Base-by-base conservation (phyloP, 2,113 vertebrate species). In the Aleadryas rufinucha region DNA sequence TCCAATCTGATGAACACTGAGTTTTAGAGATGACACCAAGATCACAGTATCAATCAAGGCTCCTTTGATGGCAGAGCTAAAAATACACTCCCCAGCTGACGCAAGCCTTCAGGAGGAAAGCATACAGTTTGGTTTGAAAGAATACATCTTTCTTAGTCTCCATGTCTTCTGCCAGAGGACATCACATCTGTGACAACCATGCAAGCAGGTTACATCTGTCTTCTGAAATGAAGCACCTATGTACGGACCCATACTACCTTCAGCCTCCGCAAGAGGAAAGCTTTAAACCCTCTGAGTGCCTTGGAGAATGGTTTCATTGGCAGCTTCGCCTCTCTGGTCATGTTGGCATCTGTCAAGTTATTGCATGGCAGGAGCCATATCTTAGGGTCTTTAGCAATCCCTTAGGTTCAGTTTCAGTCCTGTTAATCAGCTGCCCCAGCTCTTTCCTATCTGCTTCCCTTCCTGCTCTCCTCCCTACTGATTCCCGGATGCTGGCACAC, bases 31-130 rank as follows among this genome's bases (percentile, higher is more conserved):
- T 9, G 6, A 90, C 79, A 93, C 93, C 90, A 96, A 95, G 90
- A 97, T 93, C 96, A 89, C 87, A 83, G 84, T 87, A 94, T 89
- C 93, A 97, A 97, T 97, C 96, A 96, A 96, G 92, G 24, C 80
- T 96, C 56, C 79, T 97, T 97, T 97, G 92, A 97, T 93, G 76
- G 90, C 39, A 83, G 91, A 89, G 92, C 96, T 97, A 97, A 97
- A 97, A 97, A 97, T 97, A 96, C 0, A 7, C 76, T 93, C 56
- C 49, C 54, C 85, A 93, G 90, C 94, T 96, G 96, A 94, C 94
- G 86, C 16, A 92, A 93, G 79, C 56, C 74, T 95, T 79, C 45
- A 64, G 28, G 31, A 95, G 41, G 56, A 95, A 92, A 96, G 89
- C 47, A 56, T 3, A 45, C 7, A 94, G 45, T 71, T 76, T 92